Conservation (phyloP, 2,113 vertebrate genomes). For the Eptesicus fuscus region DNA sequence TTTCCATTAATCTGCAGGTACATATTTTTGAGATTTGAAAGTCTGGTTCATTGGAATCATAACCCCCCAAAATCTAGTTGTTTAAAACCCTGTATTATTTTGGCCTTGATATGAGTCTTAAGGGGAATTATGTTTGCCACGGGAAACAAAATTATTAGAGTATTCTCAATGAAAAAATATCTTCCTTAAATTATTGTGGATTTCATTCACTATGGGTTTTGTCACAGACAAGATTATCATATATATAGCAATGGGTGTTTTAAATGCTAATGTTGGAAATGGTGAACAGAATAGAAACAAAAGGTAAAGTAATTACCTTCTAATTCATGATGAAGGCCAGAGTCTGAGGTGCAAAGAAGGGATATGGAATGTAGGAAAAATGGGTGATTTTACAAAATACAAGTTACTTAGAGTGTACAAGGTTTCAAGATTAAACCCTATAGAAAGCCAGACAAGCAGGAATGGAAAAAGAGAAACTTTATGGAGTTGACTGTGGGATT, state of each 20-base stretch:
- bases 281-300: background rate
- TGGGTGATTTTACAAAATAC: background rate
- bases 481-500: background rate
- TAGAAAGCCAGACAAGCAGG: background rate
- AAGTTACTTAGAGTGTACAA: background rate
- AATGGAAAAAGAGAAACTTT: background rate
- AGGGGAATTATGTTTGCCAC: background rate
- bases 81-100: background rate
- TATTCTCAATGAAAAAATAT: background rate
- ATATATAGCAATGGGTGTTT: background rate
- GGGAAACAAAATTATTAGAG: background rate
- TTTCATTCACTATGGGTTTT: background rate
- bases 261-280: background rate
- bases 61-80: background rate
- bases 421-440: background rate
- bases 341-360: background rate
- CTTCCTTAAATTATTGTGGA: conserved; percentile 4
- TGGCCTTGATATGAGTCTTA: background rate
- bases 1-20: background rate
- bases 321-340: background rate
- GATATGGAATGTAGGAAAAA: background rate
- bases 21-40: background rate
- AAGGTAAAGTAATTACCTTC: background rate
- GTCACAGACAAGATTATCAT: background rate
- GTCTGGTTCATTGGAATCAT: background rate